Conservation (phyloP, 2,888 invertebrate species). For the Periphyllus acericola region DNA sequence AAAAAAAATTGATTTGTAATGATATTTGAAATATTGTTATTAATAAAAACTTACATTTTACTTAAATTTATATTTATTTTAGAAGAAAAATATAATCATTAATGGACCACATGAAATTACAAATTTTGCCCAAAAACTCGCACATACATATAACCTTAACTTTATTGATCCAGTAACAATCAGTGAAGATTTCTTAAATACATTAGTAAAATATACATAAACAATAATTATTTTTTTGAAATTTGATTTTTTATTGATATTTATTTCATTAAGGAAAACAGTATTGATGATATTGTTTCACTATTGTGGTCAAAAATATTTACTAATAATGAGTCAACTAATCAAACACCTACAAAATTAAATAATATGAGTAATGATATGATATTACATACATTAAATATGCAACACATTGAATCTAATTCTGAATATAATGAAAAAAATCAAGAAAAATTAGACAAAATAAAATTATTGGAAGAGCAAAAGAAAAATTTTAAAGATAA, state of each 20-base stretch:
- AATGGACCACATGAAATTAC: constrained; percentile 41
- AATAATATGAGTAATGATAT: background rate
- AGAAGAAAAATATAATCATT: constrained; percentile 47
- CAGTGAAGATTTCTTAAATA: constrained; percentile 43
- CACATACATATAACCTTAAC: constrained; percentile 38
- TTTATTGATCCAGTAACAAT: constrained; percentile 32
- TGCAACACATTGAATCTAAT: background rate
- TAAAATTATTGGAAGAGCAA: constrained; percentile 44
- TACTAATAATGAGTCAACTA: background rate
- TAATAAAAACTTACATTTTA: background rate
- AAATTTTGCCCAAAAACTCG: constrained; percentile 34
- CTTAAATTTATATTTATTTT: constrained; percentile 23
- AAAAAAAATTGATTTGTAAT: background rate
- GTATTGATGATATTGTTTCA: background rate
- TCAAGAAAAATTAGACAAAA: background rate
- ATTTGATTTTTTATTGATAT: background rate
- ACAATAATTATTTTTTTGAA: background rate
- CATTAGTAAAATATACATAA: constrained; percentile 14
- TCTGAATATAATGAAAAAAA: constrained; percentile 16
- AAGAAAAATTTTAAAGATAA: constrained; percentile 37
- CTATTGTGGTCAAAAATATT: background rate
- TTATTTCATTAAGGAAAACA: constrained; percentile 10
- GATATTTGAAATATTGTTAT: background rate
- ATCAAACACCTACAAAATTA: background rate
- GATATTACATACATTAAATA: background rate